Base-by-base conservation (phyloP, 2,113 vertebrate genomes). In the Cyprichromis sp. region DNA sequence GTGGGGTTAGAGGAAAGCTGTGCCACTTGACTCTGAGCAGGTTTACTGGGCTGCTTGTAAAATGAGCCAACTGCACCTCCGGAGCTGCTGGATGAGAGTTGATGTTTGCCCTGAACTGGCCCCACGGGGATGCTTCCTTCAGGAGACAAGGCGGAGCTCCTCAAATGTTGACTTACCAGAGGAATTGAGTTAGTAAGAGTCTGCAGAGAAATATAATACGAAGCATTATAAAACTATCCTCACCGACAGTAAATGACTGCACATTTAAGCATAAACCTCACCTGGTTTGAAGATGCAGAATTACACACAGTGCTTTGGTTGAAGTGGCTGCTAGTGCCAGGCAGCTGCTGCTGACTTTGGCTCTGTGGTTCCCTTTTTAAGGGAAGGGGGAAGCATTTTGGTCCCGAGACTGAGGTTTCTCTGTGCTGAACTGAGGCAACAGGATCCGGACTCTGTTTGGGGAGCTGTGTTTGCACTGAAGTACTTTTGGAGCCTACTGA, bases 11-110 rank as follows among this genome's bases (percentile, higher is more conserved):
- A 86, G 19, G 89, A 59, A 29, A 45, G 36, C 40, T 82, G 86
- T 36, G 88, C 87, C 21, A 79, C 61, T n/a, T 86, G 81, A 86
- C 52, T 85, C 36, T 78, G 90, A 24, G 13, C 40, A 42, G 81
- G 76, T 92, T 93, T 94, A 57, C 26, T 89, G 2, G 81, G 17
- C 71, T 89, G 91, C 53, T 94, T 94, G 83, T 95, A 96, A 90
- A 96, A 96, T 4, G 80, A 91, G 26, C 81, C 34, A 12, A 50
- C 17, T 26, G 88, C 76, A 61, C 89, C 93, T 45, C 63, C 78
- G 17, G 91, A 83, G 57, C 47, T 83, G 31, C 9, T 53, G 17
- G 84, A 78, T 17, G 83, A 7, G 19, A 66, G 10, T 26, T 80
- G 54, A 21, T 89, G 57, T 45, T 88, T 94, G 19, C 80, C 42